These are phyloP conservation scores for Nanorana parkeri DNA, from an alignment of 2,113 vertebrate species.

Conservation along the genomic window DNA sequence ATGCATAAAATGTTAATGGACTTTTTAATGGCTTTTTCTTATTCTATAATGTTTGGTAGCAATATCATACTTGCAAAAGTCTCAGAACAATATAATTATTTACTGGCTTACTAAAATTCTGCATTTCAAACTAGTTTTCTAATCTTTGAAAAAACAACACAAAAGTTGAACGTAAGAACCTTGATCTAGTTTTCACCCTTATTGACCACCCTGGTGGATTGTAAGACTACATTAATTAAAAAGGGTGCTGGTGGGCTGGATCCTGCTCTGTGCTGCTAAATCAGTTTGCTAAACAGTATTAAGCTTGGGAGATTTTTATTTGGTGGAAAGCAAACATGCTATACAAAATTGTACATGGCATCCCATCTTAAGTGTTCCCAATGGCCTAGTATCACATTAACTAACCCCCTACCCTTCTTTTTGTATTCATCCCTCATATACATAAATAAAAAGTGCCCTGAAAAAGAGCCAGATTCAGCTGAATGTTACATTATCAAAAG, in stretches of 20 bases:
- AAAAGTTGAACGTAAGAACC: no score
- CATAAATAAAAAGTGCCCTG: neutral
- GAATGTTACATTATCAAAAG: constrained; percentile 30
- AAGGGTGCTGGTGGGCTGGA: no score
- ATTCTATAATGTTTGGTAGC: neutral
- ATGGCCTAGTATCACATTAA: neutral
- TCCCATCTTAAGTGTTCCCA: neutral
- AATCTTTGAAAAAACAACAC: no score
- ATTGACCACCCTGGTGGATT: no score
- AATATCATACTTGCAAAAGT: neutral
- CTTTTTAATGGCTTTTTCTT: neutral
- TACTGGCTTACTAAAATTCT: neutral
- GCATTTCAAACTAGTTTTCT: no score
- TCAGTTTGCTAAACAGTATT: no score
- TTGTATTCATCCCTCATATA: constrained; percentile 13
- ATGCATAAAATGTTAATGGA: neutral
- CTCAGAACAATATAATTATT: neutral
- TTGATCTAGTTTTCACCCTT: no score
- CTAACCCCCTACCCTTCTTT: no score
- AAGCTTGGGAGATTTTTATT: no score
- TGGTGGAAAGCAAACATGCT: neutral
- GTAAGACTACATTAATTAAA: no score
- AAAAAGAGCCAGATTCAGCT: neutral
- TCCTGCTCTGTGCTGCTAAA: no score
- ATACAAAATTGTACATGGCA: neutral